Conservation (phyloP, 2,888 invertebrate species). For the Xestia ashworthii region DNA sequence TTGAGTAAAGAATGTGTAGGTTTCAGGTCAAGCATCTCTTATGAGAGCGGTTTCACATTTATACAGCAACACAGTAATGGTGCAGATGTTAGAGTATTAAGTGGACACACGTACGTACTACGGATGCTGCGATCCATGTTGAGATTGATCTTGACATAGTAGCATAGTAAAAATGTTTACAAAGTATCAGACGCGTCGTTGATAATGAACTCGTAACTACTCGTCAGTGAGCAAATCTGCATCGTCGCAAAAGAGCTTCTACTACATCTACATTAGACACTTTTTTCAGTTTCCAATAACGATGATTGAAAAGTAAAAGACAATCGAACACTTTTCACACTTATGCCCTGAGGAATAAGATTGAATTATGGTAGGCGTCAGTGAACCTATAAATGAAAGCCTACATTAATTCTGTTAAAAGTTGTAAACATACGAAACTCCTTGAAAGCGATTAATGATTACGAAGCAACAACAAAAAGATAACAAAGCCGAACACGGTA, state of each 20-base stretch:
- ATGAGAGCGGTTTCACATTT: conserved; percentile 61
- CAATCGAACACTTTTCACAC: too few species aligned
- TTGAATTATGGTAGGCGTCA: background rate
- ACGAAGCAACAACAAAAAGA: background rate
- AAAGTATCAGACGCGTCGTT: conserved; percentile 3
- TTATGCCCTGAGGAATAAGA: background rate
- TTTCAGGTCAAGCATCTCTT: conserved; percentile 82
- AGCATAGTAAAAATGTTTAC: conserved; percentile 24
- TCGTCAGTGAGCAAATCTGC: background rate
- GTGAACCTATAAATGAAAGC: background rate
- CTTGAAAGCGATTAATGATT: background rate
- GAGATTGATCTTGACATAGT: conserved; percentile 40
- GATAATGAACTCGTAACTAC: conserved; percentile 12
- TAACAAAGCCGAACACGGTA: background rate
- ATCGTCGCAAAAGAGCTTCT: background rate
- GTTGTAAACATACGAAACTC: background rate
- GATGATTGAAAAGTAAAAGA: background rate
- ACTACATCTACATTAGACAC: background rate
- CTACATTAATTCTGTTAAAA: background rate
- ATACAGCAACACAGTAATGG: conserved; percentile 45
- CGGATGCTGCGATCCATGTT: conserved; percentile 2
- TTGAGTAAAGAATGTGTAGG: conserved; percentile 74
- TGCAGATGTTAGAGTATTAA: conserved; percentile 33
- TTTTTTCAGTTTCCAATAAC: background rate
- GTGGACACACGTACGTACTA: background rate